phyloP scores from a whole-genome alignment of 1,140 invertebrate genomes.

The Homalodisca vitripennis region DNA sequence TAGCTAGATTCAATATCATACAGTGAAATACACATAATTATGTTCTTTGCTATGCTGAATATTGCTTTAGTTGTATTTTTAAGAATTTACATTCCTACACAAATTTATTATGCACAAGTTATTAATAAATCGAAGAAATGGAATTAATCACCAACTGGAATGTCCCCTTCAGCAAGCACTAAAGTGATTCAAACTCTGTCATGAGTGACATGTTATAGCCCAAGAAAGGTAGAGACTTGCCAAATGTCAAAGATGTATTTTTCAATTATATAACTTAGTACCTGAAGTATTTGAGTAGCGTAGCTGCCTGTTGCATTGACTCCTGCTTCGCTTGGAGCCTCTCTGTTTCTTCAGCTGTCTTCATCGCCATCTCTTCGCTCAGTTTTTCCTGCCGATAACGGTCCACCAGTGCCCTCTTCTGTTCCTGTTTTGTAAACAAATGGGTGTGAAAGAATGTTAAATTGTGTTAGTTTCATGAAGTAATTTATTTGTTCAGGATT shows the following conservation, averaged over 20 bases:
- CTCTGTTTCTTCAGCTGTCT: slow-evolving; percentile 18
- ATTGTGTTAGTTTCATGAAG: neutral
- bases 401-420: slow-evolving; percentile 12
- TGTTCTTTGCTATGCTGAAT: too few relatives aligned
- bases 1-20: too few relatives aligned
- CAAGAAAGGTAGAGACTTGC: neutral
- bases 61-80: too few relatives aligned
- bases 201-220: neutral
- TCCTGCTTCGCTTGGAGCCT: neutral
- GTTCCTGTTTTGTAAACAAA: neutral
- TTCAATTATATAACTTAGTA: neutral
- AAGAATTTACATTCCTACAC: too few relatives aligned
- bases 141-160: too few relatives aligned
- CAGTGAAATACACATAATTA: too few relatives aligned
- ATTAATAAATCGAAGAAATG: too few relatives aligned
- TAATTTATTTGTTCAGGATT: neutral
- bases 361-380: slow-evolving; percentile 1
- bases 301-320: neutral
- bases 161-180: neutral
- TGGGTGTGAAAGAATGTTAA: neutral
- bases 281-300: slow-evolving; percentile 15
- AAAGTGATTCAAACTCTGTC: neutral
- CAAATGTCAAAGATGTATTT: neutral
- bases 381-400: slow-evolving; percentile 14
- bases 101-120: too few relatives aligned